phyloP scores from a whole-genome alignment of 2,797 vertebrate genomes.

The Etheostoma perlongum region DNA sequence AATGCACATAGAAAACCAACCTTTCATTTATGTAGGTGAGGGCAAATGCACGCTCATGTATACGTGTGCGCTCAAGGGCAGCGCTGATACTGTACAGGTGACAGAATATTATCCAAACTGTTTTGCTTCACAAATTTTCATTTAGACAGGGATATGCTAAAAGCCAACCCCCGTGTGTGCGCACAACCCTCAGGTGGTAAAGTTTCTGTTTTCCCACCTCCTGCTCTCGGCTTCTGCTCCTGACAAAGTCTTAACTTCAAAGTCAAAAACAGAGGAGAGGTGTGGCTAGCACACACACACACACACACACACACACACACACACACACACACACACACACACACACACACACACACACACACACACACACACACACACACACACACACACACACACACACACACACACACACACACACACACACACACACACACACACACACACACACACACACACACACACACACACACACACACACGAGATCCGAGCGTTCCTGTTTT shows the following conservation, averaged over 20 bases:
- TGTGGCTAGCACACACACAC: slow-evolving; percentile 23
- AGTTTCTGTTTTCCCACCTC: slow-evolving; percentile 63
- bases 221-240: slow-evolving; percentile 64
- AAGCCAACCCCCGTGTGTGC: slow-evolving; percentile 47
- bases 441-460: slow-evolving; percentile 6
- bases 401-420: slow-evolving; percentile 24
- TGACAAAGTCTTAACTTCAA: slow-evolving; percentile 79
- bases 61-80: slow-evolving; percentile 47
- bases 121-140: slow-evolving; percentile 78
- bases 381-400: background rate
- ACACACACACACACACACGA: slow-evolving; percentile 2
- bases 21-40: slow-evolving; percentile 1
- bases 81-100: slow-evolving; percentile 35
- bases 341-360: slow-evolving; percentile 4
- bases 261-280: slow-evolving; percentile 69
- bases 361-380: slow-evolving; percentile 2
- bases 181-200: slow-evolving; percentile 65
- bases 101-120: slow-evolving; percentile 59
- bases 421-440: slow-evolving; percentile 23
- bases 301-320: slow-evolving; percentile 22
- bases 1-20: background rate
- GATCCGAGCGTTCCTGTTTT: slow-evolving; percentile 13
- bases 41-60: slow-evolving; percentile 12
- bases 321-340: slow-evolving; percentile 17
- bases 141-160: slow-evolving; percentile 76